Evolutionary conservation across 2,888 invertebrate genomes (phyloP).

Genomic region (Cosmia pyralina): DNA sequence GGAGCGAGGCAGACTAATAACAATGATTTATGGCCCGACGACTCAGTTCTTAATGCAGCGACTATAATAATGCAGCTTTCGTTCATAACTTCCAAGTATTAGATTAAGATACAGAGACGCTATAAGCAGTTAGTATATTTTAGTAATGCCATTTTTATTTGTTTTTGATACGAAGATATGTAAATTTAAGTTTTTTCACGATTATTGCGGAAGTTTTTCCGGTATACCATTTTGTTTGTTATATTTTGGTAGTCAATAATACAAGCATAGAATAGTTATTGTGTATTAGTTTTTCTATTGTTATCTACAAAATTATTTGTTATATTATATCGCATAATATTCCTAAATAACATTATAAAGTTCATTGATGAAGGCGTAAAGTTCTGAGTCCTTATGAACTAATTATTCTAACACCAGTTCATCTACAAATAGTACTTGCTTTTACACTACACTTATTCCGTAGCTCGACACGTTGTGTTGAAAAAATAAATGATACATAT

Average conservation of each 20-base stretch:
- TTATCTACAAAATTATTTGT: conserved; percentile 24
- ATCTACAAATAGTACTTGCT: conserved; percentile 60
- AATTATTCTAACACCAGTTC: conserved; percentile 59
- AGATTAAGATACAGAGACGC: conserved; percentile 28
- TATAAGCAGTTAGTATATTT: conserved; percentile 41
- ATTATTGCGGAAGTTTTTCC: conserved; percentile 15
- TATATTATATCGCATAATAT: conserved; percentile 30
- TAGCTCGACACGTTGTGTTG: conserved; percentile 58
- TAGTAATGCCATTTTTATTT: conserved; percentile 44
- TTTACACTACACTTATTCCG: conserved; percentile 64
- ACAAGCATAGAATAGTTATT: conserved; percentile 41
- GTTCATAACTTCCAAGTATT: conserved; percentile 16
- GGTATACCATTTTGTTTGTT: conserved; percentile 42
- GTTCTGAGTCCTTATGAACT: conserved; percentile 57
- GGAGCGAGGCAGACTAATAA: too few relatives aligned
- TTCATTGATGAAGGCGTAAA: conserved; percentile 49
- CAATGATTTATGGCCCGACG: too few relatives aligned
- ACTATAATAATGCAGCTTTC: conserved; percentile 23
- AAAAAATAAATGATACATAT: conserved; percentile 67
- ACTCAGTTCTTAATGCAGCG: too few relatives aligned
- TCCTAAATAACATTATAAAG: conserved; percentile 33
- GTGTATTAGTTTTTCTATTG: conserved; percentile 44
- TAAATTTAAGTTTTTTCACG: conserved; percentile 49
- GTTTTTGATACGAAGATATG: conserved; percentile 42
- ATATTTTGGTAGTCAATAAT: conserved; percentile 41